Evolutionary conservation across 2,113 vertebrate genomes (phyloP).

Genomic region (Hystrix brachyura): DNA sequence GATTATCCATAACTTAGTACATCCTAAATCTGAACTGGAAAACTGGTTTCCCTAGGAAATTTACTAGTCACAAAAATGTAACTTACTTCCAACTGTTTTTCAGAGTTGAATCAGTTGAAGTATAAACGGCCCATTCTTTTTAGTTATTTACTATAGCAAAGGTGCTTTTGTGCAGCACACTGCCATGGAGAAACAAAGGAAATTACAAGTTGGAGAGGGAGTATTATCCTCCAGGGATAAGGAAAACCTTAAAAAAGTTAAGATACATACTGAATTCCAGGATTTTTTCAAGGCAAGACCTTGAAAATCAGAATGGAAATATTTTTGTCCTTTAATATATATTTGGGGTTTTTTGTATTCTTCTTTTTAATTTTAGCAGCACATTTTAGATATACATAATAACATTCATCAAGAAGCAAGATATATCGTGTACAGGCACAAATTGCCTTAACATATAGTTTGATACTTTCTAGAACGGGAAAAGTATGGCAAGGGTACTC

Average conservation of each 20-base stretch:
- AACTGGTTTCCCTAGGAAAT: conserved; percentile 53
- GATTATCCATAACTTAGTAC: conserved; percentile 29
- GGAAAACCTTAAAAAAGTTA: conserved; percentile 13
- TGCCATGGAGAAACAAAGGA: neutral
- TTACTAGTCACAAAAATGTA: conserved; percentile 21
- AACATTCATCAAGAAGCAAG: too few relatives aligned
- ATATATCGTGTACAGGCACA: too few relatives aligned
- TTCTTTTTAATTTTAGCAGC: too few relatives aligned
- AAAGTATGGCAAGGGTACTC: neutral
- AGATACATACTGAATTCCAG: conserved; percentile 2
- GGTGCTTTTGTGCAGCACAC: conserved; percentile 35
- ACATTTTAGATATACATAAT: too few relatives aligned
- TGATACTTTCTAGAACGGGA: neutral
- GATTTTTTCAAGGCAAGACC: conserved; percentile 26
- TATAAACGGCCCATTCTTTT: conserved; percentile 8
- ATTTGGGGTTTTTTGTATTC: neutral
- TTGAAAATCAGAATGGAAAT: conserved; percentile 9
- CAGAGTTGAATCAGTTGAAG: conserved; percentile 33
- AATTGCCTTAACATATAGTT: neutral
- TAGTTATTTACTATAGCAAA: conserved; percentile 30
- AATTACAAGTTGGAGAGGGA: neutral
- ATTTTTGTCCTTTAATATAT: neutral
- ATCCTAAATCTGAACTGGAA: conserved; percentile 31
- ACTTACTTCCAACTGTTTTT: conserved; percentile 56
- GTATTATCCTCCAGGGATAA: neutral